phyloP scores from a whole-genome alignment of 2,113 vertebrate species.

The Neotoma lepida region DNA sequence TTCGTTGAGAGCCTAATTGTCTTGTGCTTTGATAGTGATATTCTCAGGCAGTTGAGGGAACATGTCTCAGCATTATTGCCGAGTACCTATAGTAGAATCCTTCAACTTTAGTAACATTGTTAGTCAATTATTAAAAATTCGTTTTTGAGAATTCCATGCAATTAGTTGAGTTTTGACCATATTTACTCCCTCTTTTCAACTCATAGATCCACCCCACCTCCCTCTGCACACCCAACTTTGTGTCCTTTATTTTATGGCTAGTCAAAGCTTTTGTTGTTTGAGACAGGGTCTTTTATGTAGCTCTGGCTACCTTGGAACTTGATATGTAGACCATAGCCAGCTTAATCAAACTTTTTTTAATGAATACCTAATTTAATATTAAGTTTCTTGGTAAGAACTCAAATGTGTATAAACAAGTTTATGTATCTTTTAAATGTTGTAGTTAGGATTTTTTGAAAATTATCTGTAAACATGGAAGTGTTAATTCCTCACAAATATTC shows the following conservation, averaged over 20 bases:
- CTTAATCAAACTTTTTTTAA: neutral
- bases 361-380: neutral
- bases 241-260: neutral
- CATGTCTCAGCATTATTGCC: neutral
- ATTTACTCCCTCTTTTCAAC: neutral
- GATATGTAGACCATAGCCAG: neutral
- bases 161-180: neutral
- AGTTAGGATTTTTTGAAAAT: slow-evolving; percentile 47
- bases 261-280: neutral
- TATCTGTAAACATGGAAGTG: neutral
- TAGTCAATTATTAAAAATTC: neutral
- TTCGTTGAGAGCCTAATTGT: neutral
- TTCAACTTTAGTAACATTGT: neutral
- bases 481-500: neutral
- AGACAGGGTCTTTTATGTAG: neutral
- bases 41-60: neutral
- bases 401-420: neutral
- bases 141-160: neutral
- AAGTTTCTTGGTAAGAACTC: neutral
- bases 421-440: neutral
- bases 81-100: neutral
- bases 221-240: neutral
- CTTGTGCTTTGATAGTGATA: neutral
- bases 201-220: neutral
- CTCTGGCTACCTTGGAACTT: neutral